Evolutionary conservation across 2,888 invertebrate genomes (phyloP).

Genomic region (Eugnorisma glareosa): DNA sequence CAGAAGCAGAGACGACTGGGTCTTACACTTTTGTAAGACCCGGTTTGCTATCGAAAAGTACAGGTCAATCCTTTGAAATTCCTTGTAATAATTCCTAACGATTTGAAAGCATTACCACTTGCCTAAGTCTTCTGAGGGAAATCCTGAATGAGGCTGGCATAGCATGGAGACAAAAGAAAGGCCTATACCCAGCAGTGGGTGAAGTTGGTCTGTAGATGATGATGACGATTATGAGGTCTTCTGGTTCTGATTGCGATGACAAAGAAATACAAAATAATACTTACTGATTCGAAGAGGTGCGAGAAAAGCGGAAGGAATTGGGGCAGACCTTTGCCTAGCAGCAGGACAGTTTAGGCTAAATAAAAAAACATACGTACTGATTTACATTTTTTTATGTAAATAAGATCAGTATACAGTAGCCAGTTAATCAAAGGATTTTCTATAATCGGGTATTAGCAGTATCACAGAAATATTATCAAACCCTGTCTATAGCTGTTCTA

Average conservation of each 20-base stretch:
- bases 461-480: slow-evolving; percentile 23
- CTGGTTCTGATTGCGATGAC: background rate
- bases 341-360: background rate
- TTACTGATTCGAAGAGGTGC: background rate
- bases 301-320: background rate
- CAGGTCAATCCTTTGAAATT: too few relatives aligned
- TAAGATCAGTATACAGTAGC: background rate
- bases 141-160: background rate
- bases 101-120: too few relatives aligned
- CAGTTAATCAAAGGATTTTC: slow-evolving; percentile 18
- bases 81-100: too few relatives aligned
- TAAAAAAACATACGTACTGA: background rate
- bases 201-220: background rate
- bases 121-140: background rate
- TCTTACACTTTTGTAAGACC: background rate
- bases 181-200: background rate
- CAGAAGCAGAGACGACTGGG: too few relatives aligned
- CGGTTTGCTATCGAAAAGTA: too few relatives aligned
- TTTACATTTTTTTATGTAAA: background rate
- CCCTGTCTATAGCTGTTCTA: background rate
- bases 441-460: slow-evolving; percentile 26
- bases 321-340: background rate
- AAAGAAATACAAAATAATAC: background rate
- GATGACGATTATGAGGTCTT: background rate
- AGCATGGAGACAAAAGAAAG: background rate